Conservation (phyloP, 2,113 vertebrate species). For the Mobula hypostoma region DNA sequence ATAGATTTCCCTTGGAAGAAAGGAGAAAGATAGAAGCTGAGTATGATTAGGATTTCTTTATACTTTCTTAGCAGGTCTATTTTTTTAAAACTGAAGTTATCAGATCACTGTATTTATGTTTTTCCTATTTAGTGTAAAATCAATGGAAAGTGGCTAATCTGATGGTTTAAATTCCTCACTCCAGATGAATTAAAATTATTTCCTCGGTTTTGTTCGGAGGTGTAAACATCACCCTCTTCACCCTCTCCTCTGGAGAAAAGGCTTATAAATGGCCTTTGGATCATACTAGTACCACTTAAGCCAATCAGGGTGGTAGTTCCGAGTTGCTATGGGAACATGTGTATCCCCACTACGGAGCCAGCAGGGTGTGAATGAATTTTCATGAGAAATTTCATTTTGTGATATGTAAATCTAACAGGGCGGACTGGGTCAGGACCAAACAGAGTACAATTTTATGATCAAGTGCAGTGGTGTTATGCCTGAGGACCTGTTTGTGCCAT, state of each 20-base stretch:
- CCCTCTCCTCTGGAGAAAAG: neutral
- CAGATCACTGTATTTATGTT: neutral
- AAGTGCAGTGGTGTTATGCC: neutral
- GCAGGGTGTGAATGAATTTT: slow-evolving; percentile 28
- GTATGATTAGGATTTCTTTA: neutral
- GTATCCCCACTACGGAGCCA: neutral
- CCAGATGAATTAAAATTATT: neutral
- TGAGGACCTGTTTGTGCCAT: neutral
- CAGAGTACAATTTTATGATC: neutral
- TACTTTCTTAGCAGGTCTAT: neutral
- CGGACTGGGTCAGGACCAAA: neutral
- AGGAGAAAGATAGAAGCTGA: neutral
- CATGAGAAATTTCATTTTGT: neutral
- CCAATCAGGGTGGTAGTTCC: neutral
- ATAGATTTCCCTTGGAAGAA: neutral
- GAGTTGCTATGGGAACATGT: neutral
- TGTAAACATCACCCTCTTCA: neutral
- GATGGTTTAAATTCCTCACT: neutral
- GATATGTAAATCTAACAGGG: neutral
- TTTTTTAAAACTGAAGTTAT: neutral
- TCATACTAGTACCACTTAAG: neutral
- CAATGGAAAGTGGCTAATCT: neutral
- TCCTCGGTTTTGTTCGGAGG: neutral
- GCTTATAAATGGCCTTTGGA: neutral
- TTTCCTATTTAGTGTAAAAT: neutral